Evolutionary conservation across 2,888 invertebrate species (phyloP).

Genomic region (Heterodera filipjevi): DNA sequence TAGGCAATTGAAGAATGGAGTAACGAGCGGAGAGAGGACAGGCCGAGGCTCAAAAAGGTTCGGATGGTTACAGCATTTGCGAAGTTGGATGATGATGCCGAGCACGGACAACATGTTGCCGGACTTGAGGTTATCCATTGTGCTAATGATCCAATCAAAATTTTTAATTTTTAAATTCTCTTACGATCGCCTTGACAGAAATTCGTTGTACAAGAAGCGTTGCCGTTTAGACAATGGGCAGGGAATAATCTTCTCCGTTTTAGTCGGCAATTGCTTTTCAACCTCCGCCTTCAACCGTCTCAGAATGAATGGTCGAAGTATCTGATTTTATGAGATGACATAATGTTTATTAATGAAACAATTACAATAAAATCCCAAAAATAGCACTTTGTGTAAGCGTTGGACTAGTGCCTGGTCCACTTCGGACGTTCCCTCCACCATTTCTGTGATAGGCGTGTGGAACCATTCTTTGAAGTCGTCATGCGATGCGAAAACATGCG

Average conservation of each 20-base stretch:
- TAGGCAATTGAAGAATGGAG: conserved; percentile 14
- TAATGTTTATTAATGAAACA: not conserved
- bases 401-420: conserved; percentile 87
- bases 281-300: conserved; percentile 90
- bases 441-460: conserved; percentile 91
- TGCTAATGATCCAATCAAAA: conserved; percentile 71
- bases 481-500: conserved; percentile 92
- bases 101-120: conserved; percentile 93
- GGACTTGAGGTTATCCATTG: conserved; percentile 85
- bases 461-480: conserved; percentile 97
- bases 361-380: not conserved
- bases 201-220: conserved; percentile 95
- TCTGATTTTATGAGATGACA: conserved; percentile 69
- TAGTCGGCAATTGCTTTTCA: conserved; percentile 94
- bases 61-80: conserved; percentile 92
- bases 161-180: conserved; percentile 62
- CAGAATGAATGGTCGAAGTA: conserved; percentile 88
- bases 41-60: conserved; percentile 96
- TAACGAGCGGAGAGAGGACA: conserved; percentile 84
- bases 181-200: conserved; percentile 93
- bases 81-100: conserved; percentile 92
- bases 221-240: conserved; percentile 93
- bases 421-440: conserved; percentile 89
- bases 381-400: conserved; percentile 78
- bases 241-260: conserved; percentile 91